Conservation (phyloP, 2,113 vertebrate genomes). For the Colaptes auratus region DNA sequence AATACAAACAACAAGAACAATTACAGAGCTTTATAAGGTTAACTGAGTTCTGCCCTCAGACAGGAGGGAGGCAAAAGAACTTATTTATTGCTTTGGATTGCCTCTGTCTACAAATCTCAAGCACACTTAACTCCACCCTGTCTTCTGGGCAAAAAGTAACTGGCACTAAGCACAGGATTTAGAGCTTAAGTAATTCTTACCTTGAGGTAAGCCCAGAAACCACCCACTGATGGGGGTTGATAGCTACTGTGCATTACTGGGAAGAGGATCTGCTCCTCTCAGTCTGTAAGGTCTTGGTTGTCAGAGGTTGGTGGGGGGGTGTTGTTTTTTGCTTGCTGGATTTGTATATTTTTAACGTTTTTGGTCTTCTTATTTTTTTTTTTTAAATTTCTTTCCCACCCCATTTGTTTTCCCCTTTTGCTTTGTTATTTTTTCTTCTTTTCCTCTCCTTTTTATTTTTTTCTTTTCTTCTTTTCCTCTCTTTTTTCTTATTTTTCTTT, state of each 20-base stretch:
- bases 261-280: neutral
- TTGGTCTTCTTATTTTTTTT: no score
- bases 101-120: conserved; percentile 34
- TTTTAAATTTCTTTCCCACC: no score
- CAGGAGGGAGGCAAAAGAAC: conserved; percentile 19
- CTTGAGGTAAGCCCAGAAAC: conserved; percentile 6
- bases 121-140: conserved; percentile 21
- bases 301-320: neutral
- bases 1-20: conserved; percentile 24
- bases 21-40: conserved; percentile 37
- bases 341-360: no score
- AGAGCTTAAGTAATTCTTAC: neutral
- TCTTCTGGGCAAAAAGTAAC: conserved; percentile 40
- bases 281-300: neutral
- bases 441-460: no score
- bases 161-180: neutral
- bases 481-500: no score
- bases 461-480: no score
- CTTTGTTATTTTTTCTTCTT: no score
- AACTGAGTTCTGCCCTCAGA: conserved; percentile 42
- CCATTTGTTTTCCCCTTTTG: no score
- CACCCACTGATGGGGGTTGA: neutral
- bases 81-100: conserved; percentile 46
- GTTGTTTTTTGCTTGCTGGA: neutral
- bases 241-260: neutral